Percentiles rank a stretch among this genome's conserved stretches.
Conservation (phyloP, 1,140 invertebrate species). For the Elysia chlorotica region DNA sequence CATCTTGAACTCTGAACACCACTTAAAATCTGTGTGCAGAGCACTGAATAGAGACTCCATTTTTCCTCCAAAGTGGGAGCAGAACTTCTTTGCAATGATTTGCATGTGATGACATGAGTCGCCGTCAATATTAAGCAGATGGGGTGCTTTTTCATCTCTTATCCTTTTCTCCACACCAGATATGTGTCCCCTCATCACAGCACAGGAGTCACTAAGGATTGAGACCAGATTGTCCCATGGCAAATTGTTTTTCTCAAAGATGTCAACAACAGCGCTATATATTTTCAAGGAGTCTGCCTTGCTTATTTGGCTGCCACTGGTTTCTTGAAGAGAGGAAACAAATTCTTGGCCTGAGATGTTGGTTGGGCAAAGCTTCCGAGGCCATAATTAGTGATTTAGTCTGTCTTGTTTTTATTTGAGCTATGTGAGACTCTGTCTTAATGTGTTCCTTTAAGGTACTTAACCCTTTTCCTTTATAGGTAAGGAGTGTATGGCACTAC, state of each 20-base stretch:
- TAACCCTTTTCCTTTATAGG: neutral
- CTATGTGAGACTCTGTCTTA: neutral
- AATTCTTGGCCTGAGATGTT: neutral
- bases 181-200: slow-evolving; percentile 44
- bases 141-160: slow-evolving; percentile 24
- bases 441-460: neutral
- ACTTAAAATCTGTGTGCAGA: slow-evolving; percentile 43
- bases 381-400: neutral
- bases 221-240: slow-evolving; percentile 41
- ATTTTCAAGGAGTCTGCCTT: neutral
- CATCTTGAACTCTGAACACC: slow-evolving; percentile 32
- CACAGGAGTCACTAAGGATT: slow-evolving; percentile 43
- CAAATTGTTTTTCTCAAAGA: slow-evolving; percentile 25
- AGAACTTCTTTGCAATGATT: slow-evolving; percentile 39
- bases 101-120: slow-evolving; percentile 45
- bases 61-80: slow-evolving; percentile 33
- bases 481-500: neutral
- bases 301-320: neutral
- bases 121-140: slow-evolving; percentile 46
- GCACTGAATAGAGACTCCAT: slow-evolving; percentile 32
- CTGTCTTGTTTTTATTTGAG: neutral
- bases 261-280: neutral
- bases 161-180: slow-evolving; percentile 38
- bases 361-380: neutral
- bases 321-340: neutral